A percentile compares a stretch with the other conserved stretches of the same genome.
phyloP scores from a whole-genome alignment of 2,888 invertebrate species.

The Leptura quadrifasciata region DNA sequence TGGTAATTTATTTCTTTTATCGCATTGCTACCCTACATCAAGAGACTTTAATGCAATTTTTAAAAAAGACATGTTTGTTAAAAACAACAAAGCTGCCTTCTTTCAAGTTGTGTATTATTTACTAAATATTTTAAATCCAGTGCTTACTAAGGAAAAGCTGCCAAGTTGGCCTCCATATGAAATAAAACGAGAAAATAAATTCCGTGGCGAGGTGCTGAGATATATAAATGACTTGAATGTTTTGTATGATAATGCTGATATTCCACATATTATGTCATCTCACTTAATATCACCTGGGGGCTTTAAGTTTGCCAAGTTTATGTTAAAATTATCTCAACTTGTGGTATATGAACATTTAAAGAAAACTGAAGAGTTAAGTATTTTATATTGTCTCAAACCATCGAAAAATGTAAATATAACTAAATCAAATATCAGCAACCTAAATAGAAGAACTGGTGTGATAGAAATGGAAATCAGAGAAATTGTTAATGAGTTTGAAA shows the following conservation, averaged over 20 bases:
- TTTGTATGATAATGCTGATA: slow-evolving; percentile 65
- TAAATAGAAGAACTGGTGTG: slow-evolving; percentile 53
- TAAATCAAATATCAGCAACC: slow-evolving; percentile 51
- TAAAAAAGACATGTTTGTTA: slow-evolving; percentile 70
- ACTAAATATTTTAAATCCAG: slow-evolving; percentile 65
- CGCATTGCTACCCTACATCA: slow-evolving; percentile 62
- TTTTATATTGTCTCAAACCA: slow-evolving; percentile 48
- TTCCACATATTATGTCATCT: slow-evolving; percentile 67
- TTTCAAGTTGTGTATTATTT: slow-evolving; percentile 69
- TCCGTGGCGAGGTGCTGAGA: slow-evolving; percentile 66
- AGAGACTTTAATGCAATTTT: slow-evolving; percentile 65
- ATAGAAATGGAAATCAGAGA: slow-evolving; percentile 56
- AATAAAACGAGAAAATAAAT: slow-evolving; percentile 65
- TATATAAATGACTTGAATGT: slow-evolving; percentile 66
- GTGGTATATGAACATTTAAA: slow-evolving; percentile 64
- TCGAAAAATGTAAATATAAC: slow-evolving; percentile 48
- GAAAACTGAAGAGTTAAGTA: slow-evolving; percentile 45
- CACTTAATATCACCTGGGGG: slow-evolving; percentile 71
- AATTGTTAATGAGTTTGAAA: slow-evolving; percentile 55
- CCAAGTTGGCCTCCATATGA: slow-evolving; percentile 67
- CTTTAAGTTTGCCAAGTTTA: slow-evolving; percentile 66
- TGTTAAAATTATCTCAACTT: slow-evolving; percentile 69
- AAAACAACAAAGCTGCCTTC: slow-evolving; percentile 70
- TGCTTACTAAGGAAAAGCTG: slow-evolving; percentile 64
- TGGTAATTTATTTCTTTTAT: slow-evolving; percentile 65